Evolutionary conservation across 92 coral and sea anemone species (phyloP).

Genomic region (Zoanthus sansibaricus): DNA sequence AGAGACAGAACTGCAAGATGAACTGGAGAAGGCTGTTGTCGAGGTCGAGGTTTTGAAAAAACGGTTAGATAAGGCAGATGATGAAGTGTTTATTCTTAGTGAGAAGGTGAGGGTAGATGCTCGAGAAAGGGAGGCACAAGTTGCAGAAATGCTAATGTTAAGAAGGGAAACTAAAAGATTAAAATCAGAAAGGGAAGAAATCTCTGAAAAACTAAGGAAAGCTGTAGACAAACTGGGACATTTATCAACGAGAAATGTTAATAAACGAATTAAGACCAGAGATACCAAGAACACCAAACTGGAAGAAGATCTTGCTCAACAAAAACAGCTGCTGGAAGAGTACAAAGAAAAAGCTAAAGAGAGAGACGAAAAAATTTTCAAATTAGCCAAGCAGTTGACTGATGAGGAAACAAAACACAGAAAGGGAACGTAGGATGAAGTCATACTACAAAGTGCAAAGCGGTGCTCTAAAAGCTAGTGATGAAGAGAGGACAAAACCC

Average conservation of each 20-base stretch:
- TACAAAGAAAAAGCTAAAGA: conserved; percentile 7
- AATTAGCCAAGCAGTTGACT: conserved; percentile 1
- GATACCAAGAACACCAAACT: conserved; percentile 14
- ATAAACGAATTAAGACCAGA: conserved; percentile 18
- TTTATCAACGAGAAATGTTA: conserved; percentile 17
- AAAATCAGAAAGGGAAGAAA: conserved; percentile 23
- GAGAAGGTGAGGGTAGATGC: conserved; percentile 30
- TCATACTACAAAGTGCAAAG: conserved; percentile 13
- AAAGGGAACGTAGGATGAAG: conserved; percentile 3
- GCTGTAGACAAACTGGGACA: conserved; percentile 34
- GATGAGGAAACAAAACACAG: neutral
- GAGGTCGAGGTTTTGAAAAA: conserved; percentile 3
- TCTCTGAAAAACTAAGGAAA: conserved; percentile 15
- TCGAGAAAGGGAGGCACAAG: conserved; percentile 21
- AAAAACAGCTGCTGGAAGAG: conserved; percentile 10
- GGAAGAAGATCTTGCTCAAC: conserved; percentile 19
- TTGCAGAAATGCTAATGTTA: conserved; percentile 25
- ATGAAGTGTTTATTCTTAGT: conserved; percentile 29
- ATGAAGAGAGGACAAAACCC: conserved; percentile 13
- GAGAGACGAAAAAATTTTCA: neutral
- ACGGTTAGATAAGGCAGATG: conserved; percentile 23
- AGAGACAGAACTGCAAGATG: conserved; percentile 15
- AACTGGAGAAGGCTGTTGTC: conserved; percentile 1
- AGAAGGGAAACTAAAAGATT: conserved; percentile 17
- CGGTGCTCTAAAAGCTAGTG: conserved; percentile 6